Percentiles rank a stretch among this genome's conserved stretches.
phyloP scores from a whole-genome alignment of 2,797 vertebrate species.

The Liparis tanakae region DNA sequence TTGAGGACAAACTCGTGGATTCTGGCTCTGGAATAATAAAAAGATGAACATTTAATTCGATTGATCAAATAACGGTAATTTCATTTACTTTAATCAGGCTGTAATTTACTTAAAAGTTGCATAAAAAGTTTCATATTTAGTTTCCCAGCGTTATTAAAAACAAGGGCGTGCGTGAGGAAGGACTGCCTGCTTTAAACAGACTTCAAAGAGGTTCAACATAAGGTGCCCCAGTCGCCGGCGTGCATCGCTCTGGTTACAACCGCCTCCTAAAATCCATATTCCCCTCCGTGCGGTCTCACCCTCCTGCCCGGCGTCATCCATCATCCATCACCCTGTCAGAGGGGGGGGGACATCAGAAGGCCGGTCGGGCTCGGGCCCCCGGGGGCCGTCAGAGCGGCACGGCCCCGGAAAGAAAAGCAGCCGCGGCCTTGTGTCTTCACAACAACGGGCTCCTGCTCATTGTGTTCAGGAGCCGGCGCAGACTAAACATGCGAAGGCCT shows the following conservation, averaged over 20 bases:
- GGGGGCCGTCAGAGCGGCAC: conserved; percentile 41
- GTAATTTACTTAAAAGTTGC: neutral
- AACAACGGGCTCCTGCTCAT: conserved; percentile 80
- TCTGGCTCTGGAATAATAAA: conserved; percentile 7
- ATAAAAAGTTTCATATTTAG: neutral
- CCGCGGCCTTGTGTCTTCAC: conserved; percentile 68
- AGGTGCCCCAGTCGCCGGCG: neutral
- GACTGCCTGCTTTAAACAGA: too few species aligned
- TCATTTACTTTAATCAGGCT: neutral
- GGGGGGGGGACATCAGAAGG: conserved; percentile 56
- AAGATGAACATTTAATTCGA: conserved; percentile 35
- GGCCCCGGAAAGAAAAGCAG: neutral
- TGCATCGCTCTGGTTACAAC: neutral
- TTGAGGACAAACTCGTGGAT: conserved; percentile 26
- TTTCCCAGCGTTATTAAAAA: neutral
- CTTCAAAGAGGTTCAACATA: neutral
- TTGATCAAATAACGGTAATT: conserved; percentile 32
- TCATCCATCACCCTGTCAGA: conserved; percentile 43
- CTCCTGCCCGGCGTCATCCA: conserved; percentile 52
- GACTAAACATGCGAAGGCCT: conserved; percentile 91
- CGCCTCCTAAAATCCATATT: conserved; percentile 28
- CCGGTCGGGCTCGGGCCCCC: conserved; percentile 29
- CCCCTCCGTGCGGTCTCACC: conserved; percentile 20
- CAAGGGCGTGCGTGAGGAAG: neutral
- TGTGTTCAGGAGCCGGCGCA: conserved; percentile 77